Evolutionary conservation across 2,113 vertebrate species (phyloP).

Genomic region (Anas platyrhynchos): DNA sequence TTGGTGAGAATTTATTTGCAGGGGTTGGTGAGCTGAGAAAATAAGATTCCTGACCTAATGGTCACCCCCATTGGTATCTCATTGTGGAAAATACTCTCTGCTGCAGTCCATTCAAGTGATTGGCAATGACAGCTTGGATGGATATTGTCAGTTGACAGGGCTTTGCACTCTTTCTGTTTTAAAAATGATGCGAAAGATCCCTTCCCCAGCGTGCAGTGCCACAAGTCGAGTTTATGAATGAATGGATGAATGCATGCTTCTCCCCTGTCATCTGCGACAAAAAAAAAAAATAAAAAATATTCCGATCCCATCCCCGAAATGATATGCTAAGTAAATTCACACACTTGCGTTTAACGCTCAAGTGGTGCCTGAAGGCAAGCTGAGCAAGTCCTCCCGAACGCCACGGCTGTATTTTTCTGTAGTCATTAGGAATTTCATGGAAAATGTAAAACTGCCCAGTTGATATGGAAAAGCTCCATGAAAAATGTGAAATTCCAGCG

Average conservation of each 20-base stretch:
- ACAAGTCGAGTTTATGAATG: conserved; percentile 62
- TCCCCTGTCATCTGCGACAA: conserved; percentile 28
- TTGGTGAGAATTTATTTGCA: conserved; percentile 72
- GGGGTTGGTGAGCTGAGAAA: conserved; percentile 72
- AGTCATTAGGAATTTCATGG: conserved; percentile 67
- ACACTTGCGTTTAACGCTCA: conserved; percentile 31
- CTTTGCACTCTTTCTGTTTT: conserved; percentile 55
- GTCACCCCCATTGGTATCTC: conserved; percentile 68
- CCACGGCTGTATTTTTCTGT: not conserved
- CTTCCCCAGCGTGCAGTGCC: conserved; percentile 35
- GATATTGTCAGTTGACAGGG: conserved; percentile 71
- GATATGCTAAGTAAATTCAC: conserved; percentile 66
- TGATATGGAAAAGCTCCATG: conserved; percentile 67
- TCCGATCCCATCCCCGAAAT: conserved; percentile 38
- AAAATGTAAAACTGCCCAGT: conserved; percentile 61
- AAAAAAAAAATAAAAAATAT: not conserved
- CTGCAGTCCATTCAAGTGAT: conserved; percentile 74
- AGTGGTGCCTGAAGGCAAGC: conserved; percentile 25
- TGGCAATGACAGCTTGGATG: conserved; percentile 73
- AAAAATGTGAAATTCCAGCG: conserved; percentile 72
- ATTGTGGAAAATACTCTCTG: conserved; percentile 72
- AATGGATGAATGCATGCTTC: conserved; percentile 58
- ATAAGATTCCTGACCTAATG: conserved; percentile 73
- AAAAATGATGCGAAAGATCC: conserved; percentile 61
- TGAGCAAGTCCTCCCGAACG: conserved; percentile 5